These are phyloP conservation scores for Sakesphorus luctuosus DNA, from an alignment of 2,113 vertebrate genomes.

Conservation along the genomic window DNA sequence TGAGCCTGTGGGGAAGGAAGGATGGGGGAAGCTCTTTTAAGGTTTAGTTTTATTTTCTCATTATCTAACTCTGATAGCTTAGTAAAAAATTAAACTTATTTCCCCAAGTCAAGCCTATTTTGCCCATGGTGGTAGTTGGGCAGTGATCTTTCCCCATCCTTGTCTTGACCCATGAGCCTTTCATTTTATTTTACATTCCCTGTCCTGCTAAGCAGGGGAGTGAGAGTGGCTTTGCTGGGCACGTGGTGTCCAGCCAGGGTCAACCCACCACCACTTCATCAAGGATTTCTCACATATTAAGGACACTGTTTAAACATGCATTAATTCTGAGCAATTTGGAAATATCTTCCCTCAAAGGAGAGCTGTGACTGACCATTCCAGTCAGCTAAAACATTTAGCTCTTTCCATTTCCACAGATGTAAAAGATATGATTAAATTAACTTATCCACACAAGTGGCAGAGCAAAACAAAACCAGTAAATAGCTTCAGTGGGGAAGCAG, in stretches of 20 bases:
- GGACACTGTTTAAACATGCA: background rate
- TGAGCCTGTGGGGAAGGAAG: background rate
- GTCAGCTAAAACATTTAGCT: background rate
- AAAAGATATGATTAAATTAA: background rate
- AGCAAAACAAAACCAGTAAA: background rate
- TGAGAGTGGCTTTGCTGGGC: background rate
- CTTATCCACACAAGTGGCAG: background rate
- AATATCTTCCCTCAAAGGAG: background rate
- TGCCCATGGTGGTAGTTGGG: background rate
- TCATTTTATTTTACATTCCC: background rate
- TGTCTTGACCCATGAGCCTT: background rate
- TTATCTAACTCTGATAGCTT: background rate
- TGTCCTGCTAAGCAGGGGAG: background rate
- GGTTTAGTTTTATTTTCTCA: background rate
- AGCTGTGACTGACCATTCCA: background rate
- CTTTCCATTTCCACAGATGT: background rate
- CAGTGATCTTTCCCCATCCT: background rate
- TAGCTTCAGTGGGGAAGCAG: background rate
- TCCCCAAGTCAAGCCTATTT: background rate
- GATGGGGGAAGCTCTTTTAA: background rate
- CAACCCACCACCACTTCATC: background rate
- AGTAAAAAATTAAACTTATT: background rate
- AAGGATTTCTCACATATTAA: background rate
- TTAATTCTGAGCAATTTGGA: background rate
- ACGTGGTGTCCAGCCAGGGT: background rate